Evolutionary conservation across 2,888 invertebrate species (phyloP).

Genomic region (Xanthia togata): DNA sequence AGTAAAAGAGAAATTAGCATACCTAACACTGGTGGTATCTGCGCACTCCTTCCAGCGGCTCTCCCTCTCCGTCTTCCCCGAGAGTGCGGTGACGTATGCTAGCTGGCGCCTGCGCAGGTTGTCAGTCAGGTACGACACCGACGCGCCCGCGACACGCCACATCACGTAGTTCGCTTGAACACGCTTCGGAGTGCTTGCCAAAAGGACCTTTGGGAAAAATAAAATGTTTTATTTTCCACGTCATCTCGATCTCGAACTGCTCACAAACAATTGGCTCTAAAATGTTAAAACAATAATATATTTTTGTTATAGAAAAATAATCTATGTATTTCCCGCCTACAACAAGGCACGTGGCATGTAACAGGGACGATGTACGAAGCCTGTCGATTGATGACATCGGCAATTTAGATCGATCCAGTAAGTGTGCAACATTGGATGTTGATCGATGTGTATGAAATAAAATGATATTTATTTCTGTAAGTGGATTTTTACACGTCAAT

Average conservation of each 20-base stretch:
- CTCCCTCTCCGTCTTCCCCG: conserved; percentile 95
- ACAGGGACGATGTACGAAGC: background rate
- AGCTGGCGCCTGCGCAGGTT: conserved; percentile 94
- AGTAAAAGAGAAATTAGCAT: conserved; percentile 36
- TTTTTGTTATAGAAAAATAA: background rate
- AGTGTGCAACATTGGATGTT: background rate
- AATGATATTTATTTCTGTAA: background rate
- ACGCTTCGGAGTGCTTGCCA: conserved; percentile 89
- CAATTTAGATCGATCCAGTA: background rate
- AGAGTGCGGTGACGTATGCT: conserved; percentile 94
- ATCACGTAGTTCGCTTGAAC: conserved; percentile 96
- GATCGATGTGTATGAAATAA: background rate
- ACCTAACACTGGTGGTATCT: conserved; percentile 94
- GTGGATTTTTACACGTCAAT: background rate
- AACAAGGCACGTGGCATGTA: background rate
- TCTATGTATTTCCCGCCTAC: background rate
- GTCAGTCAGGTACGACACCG: conserved; percentile 95
- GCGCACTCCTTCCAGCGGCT: conserved; percentile 98
- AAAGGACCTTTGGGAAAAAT: conserved; percentile 74
- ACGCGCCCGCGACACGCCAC: conserved; percentile 96
- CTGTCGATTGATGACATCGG: background rate
- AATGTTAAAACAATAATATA: background rate
- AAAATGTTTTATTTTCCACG: background rate
- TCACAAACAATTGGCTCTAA: background rate
- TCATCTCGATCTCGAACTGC: background rate